These are phyloP conservation scores for Caenorhabditis macrosperma DNA, from an alignment of 2,888 invertebrate species.

Conservation along the genomic window DNA sequence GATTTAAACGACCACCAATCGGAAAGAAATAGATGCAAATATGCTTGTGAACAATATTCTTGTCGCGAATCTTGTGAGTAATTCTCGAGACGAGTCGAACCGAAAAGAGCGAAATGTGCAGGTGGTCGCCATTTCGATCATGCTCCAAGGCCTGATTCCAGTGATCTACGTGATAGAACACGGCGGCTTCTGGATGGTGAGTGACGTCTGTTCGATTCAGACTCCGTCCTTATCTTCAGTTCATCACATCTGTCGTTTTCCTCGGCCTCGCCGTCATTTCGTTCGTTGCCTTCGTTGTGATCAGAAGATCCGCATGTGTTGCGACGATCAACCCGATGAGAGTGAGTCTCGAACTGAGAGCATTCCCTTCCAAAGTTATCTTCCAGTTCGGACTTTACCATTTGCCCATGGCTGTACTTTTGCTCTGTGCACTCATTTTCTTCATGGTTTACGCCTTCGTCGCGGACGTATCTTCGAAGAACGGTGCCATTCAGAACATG, in stretches of 20 bases:
- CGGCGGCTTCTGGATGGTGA: constrained; percentile 33
- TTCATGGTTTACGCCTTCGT: constrained; percentile 25
- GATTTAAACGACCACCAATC: constrained; percentile 6
- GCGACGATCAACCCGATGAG: constrained; percentile 9
- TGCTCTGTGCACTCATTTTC: constrained; percentile 5
- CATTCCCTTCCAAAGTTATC: not conserved
- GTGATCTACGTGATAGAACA: not conserved
- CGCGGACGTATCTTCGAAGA: not conserved
- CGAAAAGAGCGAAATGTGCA: not conserved
- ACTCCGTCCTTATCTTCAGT: not conserved
- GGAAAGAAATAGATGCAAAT: constrained; percentile 19
- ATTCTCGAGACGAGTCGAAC: not conserved
- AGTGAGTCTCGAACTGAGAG: not conserved
- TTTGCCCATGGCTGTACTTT: not conserved
- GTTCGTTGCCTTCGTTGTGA: constrained; percentile 22
- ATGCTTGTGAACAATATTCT: constrained; percentile 39
- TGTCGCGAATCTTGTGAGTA: constrained; percentile 27
- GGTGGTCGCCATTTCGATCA: constrained; percentile 23
- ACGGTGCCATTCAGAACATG: constrained; percentile 22
- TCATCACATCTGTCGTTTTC: constrained; percentile 4
- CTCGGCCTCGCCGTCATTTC: constrained; percentile 10
- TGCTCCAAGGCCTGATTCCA: constrained; percentile 33
- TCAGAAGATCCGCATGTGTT: constrained; percentile 19
- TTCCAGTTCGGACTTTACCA: constrained; percentile 29
- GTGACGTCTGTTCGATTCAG: too few relatives aligned